phyloP scores from a whole-genome alignment of 2,797 vertebrate species.

The Triplophysa yarkandensis region DNA sequence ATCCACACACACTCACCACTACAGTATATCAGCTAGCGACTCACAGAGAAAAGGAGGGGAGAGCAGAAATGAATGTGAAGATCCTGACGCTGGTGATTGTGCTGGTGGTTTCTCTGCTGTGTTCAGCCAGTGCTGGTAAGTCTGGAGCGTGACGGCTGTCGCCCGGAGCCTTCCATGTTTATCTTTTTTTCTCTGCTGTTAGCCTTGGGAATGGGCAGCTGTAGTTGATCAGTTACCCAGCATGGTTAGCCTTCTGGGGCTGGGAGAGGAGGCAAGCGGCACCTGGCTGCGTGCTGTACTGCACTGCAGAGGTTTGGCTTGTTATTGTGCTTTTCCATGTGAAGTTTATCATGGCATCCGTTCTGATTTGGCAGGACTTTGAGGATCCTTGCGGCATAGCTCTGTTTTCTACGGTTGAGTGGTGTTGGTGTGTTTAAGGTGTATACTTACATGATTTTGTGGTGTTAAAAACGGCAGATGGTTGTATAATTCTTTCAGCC shows the following conservation, averaged over 20 bases:
- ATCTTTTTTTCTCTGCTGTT: slow-evolving; percentile 65
- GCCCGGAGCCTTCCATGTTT: slow-evolving; percentile 68
- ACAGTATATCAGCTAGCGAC: slow-evolving; percentile 84
- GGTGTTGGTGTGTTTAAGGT: slow-evolving; percentile 67
- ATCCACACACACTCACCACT: slow-evolving; percentile 75
- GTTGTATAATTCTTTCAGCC: slow-evolving; percentile 61
- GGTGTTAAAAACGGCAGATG: slow-evolving; percentile 41
- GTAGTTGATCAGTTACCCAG: slow-evolving; percentile 82
- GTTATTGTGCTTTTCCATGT: slow-evolving; percentile 69
- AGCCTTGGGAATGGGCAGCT: slow-evolving; percentile 71
- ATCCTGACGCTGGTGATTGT: slow-evolving; percentile 86
- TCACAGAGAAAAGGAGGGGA: slow-evolving; percentile 79
- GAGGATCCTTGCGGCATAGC: slow-evolving; percentile 58
- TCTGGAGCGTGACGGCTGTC: slow-evolving; percentile 70
- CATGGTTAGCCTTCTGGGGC: slow-evolving; percentile 75
- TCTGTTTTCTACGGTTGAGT: slow-evolving; percentile 60
- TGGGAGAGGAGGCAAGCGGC: slow-evolving; percentile 76
- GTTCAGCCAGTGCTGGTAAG: slow-evolving; percentile 85
- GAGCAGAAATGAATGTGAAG: slow-evolving; percentile 89
- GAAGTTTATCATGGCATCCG: slow-evolving; percentile 62
- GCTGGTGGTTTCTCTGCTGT: slow-evolving; percentile 86
- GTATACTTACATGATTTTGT: slow-evolving; percentile 67
- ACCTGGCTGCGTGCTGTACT: slow-evolving; percentile 81
- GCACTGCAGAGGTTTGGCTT: slow-evolving; percentile 82
- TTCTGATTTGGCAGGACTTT: slow-evolving; percentile 64